These are phyloP conservation scores for Danio jaintianensis DNA, from an alignment of 2,797 vertebrate species.

Conservation along the genomic window DNA sequence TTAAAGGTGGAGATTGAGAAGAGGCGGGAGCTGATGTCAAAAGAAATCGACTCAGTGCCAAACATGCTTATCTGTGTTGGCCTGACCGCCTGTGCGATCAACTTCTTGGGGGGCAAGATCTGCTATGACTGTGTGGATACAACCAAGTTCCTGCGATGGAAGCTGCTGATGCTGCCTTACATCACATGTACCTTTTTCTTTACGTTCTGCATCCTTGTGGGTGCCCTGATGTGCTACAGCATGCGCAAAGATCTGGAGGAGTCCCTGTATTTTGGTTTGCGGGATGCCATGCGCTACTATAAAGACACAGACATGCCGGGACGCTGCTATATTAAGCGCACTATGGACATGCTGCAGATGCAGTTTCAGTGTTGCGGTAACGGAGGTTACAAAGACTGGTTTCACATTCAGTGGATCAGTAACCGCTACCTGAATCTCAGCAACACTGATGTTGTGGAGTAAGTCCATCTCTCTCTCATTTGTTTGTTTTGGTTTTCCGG, in stretches of 20 bases:
- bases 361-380: slow-evolving; percentile 90
- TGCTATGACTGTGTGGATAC: slow-evolving; percentile 87
- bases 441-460: slow-evolving; percentile 83
- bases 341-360: slow-evolving; percentile 86
- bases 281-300: slow-evolving; percentile 84
- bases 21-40: slow-evolving; percentile 85
- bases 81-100: slow-evolving; percentile 84
- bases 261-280: slow-evolving; percentile 82
- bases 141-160: slow-evolving; percentile 87
- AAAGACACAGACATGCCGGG: slow-evolving; percentile 89
- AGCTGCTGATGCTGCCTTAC: slow-evolving; percentile 87
- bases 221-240: slow-evolving; percentile 86
- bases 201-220: slow-evolving; percentile 85
- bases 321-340: slow-evolving; percentile 86
- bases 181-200: slow-evolving; percentile 86
- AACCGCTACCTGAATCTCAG: slow-evolving; percentile 86
- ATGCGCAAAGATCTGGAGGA: slow-evolving; percentile 83
- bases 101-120: slow-evolving; percentile 88
- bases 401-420: slow-evolving; percentile 90
- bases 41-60: slow-evolving; percentile 81
- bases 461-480: slow-evolving; percentile 69
- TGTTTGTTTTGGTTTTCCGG: too few relatives aligned
- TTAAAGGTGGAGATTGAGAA: slow-evolving; percentile 87
- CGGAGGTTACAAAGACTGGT: slow-evolving; percentile 87
- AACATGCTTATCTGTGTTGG: slow-evolving; percentile 86